Evolutionary conservation across 2,113 vertebrate species (phyloP).

Genomic region (Neomonachus schauinslandi): DNA sequence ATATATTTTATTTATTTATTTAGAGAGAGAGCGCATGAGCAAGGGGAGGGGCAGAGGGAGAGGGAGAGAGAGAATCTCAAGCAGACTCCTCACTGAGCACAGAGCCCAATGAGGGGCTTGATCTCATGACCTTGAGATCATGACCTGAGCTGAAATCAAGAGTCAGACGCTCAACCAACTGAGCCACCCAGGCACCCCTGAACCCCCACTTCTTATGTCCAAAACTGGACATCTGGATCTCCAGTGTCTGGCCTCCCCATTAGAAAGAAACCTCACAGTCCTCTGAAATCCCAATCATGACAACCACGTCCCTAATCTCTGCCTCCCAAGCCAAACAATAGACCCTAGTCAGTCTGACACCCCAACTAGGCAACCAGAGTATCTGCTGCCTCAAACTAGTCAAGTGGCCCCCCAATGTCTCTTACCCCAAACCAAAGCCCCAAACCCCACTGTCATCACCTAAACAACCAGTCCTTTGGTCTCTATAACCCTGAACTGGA

Average conservation of each 20-base stretch:
- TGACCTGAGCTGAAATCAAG: not conserved
- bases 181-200: not conserved
- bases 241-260: not conserved
- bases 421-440: not conserved
- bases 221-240: not conserved
- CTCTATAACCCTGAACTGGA: not conserved
- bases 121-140: not conserved
- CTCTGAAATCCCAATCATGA: not conserved
- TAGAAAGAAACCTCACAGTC: not conserved
- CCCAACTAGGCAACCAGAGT: not conserved
- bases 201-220: not conserved
- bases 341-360: not conserved
- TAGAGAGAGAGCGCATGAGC: too few relatives aligned
- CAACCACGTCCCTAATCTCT: not conserved
- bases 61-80: too few relatives aligned
- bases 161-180: not conserved
- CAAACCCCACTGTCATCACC: not conserved
- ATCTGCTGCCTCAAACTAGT: not conserved
- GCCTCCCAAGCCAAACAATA: not conserved
- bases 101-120: not conserved
- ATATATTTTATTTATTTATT: too few relatives aligned
- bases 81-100: too few relatives aligned
- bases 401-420: not conserved
- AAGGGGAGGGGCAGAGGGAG: too few relatives aligned
- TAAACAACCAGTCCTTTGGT: not conserved